A percentile compares a stretch with the other conserved stretches of the same genome.
Conservation (phyloP, 2,888 invertebrate genomes). For the Crematogaster levior region DNA sequence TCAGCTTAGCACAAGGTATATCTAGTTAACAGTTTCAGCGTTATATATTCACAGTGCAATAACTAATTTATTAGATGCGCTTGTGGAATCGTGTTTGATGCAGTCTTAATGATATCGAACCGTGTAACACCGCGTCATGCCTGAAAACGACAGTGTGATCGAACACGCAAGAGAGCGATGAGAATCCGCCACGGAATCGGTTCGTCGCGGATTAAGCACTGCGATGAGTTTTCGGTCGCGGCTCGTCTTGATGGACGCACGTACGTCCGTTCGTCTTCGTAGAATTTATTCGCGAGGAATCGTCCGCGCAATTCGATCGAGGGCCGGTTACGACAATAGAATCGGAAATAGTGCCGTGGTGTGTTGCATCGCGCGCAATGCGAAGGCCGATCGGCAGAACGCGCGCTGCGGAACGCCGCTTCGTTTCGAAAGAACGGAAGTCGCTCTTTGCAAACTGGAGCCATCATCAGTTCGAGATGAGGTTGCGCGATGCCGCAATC, state of each 20-base stretch:
- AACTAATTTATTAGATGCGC: slow-evolving; percentile 62
- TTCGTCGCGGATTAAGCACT: slow-evolving; percentile 48
- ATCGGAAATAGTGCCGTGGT: slow-evolving; percentile 68
- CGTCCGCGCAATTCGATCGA: slow-evolving; percentile 21
- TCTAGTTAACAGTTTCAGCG: slow-evolving; percentile 7
- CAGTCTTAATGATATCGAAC: slow-evolving; percentile 67
- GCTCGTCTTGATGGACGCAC: slow-evolving; percentile 15
- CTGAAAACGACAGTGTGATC: slow-evolving; percentile 18
- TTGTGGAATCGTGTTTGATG: slow-evolving; percentile 60
- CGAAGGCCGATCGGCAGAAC: slow-evolving; percentile 69
- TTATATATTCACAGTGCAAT: slow-evolving; percentile 55
- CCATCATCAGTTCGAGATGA: slow-evolving; percentile 74
- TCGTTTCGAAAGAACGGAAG: slow-evolving; percentile 80
- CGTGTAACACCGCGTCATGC: slow-evolving; percentile 29
- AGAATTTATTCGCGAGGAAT: slow-evolving; percentile 39
- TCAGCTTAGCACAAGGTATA: not conserved
- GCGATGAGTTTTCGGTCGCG: slow-evolving; percentile 38
- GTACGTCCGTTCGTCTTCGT: slow-evolving; percentile 2
- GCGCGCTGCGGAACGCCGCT: slow-evolving; percentile 78
- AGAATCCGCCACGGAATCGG: slow-evolving; percentile 29
- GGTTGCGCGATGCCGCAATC: slow-evolving; percentile 61
- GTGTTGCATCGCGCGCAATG: slow-evolving; percentile 53
- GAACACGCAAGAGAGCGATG: slow-evolving; percentile 39
- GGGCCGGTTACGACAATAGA: slow-evolving; percentile 60
- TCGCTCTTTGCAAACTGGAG: slow-evolving; percentile 77